Base-by-base conservation (phyloP, 1,140 invertebrate genomes). In the Piezodorus guildinii region DNA sequence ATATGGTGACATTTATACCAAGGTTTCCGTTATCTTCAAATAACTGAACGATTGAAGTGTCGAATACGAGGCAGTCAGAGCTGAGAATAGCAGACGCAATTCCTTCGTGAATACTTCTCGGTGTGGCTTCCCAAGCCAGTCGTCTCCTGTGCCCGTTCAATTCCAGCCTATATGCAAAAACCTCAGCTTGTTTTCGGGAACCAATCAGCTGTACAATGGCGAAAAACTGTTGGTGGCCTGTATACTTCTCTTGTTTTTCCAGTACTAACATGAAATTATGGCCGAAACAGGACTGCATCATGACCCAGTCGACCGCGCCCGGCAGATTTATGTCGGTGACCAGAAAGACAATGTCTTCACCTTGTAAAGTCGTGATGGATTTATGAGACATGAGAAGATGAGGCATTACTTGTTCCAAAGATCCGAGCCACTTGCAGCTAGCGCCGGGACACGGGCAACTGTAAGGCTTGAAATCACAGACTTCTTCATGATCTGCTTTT, bases 241-340 rank as follows among this genome's bases (percentile, higher is more conserved):
- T 93, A 73, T 87, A 94, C 74, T 97, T 97, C 71, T 96, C 96
- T 78, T 99, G 96, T 76, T 99, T 99, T 77, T 99, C 96, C 27
- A 99, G 79, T 19, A 99, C 95, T 63, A 99, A 80, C 96, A 99
- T 98, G 74, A 99, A 99, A 76, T 98, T 91, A 73, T 96, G 93
- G 62, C 91, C 92, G 75, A 98, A 99, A 77, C 96, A 99, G 12
- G 93, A 96, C 74, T 99, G 96, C 95, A 99, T 98, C 96, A 99
- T 99, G 0, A 99, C 97, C 97, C 97, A 99, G 74, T 99, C 97
- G 2, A 99, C 97, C 62, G 96, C 96, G 64, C 96, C 97, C 52
- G 96, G 95, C 66, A 99, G 80, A 78, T 98, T 99, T 61, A 99
- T 99, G 77, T 99, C 97, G 49, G 97, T 99, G 2, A 96, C 97